Evolutionary conservation across 2,113 vertebrate genomes (phyloP).

Genomic region (Cynopterus brachyotis): DNA sequence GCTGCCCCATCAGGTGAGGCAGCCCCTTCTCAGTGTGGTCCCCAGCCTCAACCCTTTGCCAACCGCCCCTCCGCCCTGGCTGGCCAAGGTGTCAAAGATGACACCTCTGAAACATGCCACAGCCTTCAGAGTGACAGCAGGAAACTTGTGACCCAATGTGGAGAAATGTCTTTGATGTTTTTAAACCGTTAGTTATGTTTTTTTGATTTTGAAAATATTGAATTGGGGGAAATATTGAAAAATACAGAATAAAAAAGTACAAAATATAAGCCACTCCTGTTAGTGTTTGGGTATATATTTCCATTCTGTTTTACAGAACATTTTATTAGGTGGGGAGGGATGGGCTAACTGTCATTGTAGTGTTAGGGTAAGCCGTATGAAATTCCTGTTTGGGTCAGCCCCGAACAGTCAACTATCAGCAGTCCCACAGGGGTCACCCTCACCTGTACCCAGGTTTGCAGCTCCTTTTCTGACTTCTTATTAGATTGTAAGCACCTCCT

Average conservation of each 20-base stretch:
- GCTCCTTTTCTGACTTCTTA: background rate
- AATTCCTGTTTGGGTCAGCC: background rate
- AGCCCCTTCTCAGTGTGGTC: rapidly evolving
- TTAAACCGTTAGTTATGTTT: background rate
- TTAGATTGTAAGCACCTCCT: background rate
- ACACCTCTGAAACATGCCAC: background rate
- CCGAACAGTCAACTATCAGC: background rate
- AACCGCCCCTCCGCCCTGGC: background rate
- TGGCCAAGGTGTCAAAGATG: background rate
- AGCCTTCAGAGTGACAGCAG: background rate
- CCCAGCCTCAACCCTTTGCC: background rate
- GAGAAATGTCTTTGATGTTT: background rate
- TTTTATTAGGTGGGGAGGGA: background rate
- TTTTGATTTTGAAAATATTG: background rate
- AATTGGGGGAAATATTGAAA: background rate
- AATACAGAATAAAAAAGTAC: background rate
- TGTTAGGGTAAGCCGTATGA: background rate
- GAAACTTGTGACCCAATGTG: background rate
- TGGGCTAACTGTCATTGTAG: background rate
- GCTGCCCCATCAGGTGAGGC: rapidly evolving
- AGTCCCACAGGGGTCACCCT: background rate
- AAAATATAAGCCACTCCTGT: background rate
- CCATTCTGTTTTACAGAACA: background rate
- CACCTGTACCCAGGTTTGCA: background rate
- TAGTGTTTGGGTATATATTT: background rate